Conservation (phyloP, 2,888 invertebrate genomes). For the Oxyscelio sp. region DNA sequence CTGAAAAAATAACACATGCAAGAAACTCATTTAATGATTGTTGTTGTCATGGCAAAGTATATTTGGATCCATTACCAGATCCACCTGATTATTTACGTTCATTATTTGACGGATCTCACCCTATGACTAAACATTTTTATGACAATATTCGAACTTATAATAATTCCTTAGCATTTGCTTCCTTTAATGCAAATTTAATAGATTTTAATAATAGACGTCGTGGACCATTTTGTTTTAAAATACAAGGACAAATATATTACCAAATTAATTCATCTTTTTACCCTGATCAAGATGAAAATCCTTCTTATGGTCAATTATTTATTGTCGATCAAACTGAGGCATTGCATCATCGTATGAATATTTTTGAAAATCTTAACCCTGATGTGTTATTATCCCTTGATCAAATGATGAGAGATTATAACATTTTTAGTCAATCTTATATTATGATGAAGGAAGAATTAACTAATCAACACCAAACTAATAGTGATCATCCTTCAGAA, state of each 20-base stretch:
- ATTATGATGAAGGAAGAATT: slow-evolving; percentile 74
- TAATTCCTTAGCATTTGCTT: neutral
- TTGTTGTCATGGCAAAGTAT: too few species aligned
- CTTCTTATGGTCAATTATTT: slow-evolving; percentile 72
- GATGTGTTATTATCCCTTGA: slow-evolving; percentile 58
- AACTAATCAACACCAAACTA: slow-evolving; percentile 8
- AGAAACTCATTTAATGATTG: too few species aligned
- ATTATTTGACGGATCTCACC: neutral
- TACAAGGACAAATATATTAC: too few species aligned
- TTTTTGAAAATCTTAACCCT: slow-evolving; percentile 37
- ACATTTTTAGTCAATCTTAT: slow-evolving; percentile 70
- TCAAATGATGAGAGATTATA: slow-evolving; percentile 69
- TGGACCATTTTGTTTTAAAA: too few species aligned
- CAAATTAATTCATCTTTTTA: slow-evolving; percentile 44
- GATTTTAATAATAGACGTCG: slow-evolving; percentile 8
- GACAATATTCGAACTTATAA: neutral
- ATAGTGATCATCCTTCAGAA: slow-evolving; percentile 46
- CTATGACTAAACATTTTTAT: neutral
- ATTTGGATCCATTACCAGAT: too few species aligned
- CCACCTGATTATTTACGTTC: too few species aligned
- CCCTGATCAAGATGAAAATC: slow-evolving; percentile 63
- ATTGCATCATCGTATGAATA: slow-evolving; percentile 4
- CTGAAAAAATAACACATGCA: too few species aligned
- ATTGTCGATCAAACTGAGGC: slow-evolving; percentile 74
- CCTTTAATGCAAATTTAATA: neutral